Conservation (phyloP, 2,888 invertebrate genomes). For the Galerucella pusilla region DNA sequence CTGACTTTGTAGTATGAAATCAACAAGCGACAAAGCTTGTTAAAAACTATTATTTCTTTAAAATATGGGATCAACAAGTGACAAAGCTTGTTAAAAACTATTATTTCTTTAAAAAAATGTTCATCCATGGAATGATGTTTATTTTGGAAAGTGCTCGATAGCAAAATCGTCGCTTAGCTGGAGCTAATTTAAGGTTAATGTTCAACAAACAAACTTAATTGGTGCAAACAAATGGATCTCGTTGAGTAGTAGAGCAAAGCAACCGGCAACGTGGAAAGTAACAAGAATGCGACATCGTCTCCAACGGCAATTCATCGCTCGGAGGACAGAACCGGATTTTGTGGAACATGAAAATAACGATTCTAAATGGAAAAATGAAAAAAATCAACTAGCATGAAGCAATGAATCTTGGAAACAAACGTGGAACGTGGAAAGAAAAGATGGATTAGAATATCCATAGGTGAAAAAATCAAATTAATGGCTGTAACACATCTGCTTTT, state of each 20-base stretch:
- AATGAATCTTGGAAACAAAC: too few relatives aligned
- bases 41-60: background rate
- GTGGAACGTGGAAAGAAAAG: too few relatives aligned
- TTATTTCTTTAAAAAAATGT: background rate
- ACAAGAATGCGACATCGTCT: background rate
- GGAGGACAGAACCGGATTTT: background rate
- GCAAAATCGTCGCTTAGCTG: slow-evolving; percentile 52
- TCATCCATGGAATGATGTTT: background rate
- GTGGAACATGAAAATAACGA: background rate
- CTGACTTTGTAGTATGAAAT: background rate
- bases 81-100: background rate
- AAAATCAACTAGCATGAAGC: background rate
- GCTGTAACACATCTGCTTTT: too few relatives aligned
- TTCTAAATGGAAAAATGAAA: background rate
- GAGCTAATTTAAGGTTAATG: slow-evolving; percentile 60
- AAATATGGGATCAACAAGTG: background rate
- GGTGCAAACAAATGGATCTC: slow-evolving; percentile 58
- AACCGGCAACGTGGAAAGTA: background rate
- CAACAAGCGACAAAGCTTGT: background rate
- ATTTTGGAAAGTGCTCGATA: slow-evolving; percentile 33
- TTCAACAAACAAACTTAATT: slow-evolving; percentile 61
- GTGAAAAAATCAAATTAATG: too few relatives aligned
- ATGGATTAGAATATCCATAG: too few relatives aligned
- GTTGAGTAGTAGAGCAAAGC: slow-evolving; percentile 38
- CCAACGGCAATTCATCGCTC: background rate